Evolutionary conservation across 2,797 vertebrate genomes (phyloP), one percentile per base, ranked within the genome.

Genomic region (Tachyglossus aculeatus): DNA sequence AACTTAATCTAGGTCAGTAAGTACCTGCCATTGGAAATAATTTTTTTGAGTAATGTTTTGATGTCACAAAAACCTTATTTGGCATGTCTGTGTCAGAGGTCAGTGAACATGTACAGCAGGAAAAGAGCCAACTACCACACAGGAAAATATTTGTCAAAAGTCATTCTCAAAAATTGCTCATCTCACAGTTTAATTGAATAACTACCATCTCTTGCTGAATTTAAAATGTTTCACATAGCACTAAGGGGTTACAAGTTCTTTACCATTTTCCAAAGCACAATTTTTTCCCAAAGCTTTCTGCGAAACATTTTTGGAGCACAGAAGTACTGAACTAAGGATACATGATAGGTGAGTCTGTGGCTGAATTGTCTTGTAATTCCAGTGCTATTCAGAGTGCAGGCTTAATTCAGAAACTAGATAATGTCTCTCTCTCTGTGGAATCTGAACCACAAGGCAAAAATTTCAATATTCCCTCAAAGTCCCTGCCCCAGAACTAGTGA

Each of bases 31-130:
- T 83, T 68, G 62, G 54, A 83, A 88, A 76, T 85, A 90, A 80
- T 78, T 84, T 84, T 88, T 80, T 86, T 87, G 86, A 83, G 87
- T 87, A 88, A 76, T 78, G 68, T 89, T 89, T 85, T 87, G 86
- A 81, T 86, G 79, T 83, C 80, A 77, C 64, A 34, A 56, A 82
- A 80, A 71, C 58, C 83, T 81, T 84, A 71, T 77, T 78, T 0
- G 39, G 83, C 78, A 78, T 82, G 79, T 64, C 45, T 36, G 5
- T 59, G 56, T 82, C 2, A 1, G 71, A 89, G 84, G 80, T 83
- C 89, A 73, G 41, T 2, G 9, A 69, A 71, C 19, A 4, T 10
- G 3, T 37, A 21, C 38, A 43, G 71, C 24, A 37, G 0, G 9
- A 63, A 84, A 85, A 65, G 21, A 9, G 66, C 72, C 71, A 62